phyloP scores from a whole-genome alignment of 2,888 invertebrate genomes.

The Hermodice carunculata region DNA sequence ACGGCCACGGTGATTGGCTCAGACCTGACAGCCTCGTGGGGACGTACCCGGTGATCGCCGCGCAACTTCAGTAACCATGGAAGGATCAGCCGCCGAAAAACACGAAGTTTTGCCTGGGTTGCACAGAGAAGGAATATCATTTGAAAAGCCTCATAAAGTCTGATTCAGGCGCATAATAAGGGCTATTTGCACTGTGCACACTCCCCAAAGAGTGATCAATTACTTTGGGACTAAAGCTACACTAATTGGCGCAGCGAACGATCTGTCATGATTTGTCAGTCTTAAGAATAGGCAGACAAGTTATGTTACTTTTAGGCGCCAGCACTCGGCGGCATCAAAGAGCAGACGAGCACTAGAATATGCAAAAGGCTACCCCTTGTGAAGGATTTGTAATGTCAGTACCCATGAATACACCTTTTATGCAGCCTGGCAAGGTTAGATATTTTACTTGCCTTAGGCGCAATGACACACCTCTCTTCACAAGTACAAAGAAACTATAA shows the following conservation, averaged over 20 bases:
- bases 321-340: slow-evolving; percentile 2
- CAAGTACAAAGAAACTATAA: background rate
- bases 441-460: background rate
- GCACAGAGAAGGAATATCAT: background rate
- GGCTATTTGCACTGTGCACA: background rate
- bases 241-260: background rate
- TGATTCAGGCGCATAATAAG: background rate
- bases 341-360: background rate
- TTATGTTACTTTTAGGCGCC: slow-evolving; percentile 2
- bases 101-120: no score
- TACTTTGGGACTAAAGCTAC: background rate
- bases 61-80: no score
- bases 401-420: background rate
- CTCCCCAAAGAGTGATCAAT: background rate
- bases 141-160: slow-evolving; percentile 4
- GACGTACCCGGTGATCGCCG: no score
- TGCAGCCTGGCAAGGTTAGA: slow-evolving; percentile 2
- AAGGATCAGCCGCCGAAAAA: no score
- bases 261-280: slow-evolving; percentile 8
- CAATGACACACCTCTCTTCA: background rate
- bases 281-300: slow-evolving; percentile 5
- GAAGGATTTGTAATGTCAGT: background rate
- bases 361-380: background rate
- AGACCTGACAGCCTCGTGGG: no score
- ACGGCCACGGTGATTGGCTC: no score